These are phyloP conservation scores for Pollenia griseotomentosa DNA, from an alignment of 2,888 invertebrate species.

Conservation along the genomic window DNA sequence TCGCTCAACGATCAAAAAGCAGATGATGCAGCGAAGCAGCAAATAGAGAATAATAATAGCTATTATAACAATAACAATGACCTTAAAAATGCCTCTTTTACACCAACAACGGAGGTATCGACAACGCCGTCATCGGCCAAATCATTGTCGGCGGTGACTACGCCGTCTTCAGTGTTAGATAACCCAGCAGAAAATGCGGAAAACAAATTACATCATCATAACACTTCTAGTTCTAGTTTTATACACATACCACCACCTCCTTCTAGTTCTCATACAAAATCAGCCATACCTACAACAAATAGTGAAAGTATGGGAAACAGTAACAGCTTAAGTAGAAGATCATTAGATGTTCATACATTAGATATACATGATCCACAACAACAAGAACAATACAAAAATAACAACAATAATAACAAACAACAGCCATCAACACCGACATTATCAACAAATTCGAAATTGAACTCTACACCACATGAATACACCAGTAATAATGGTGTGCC, in stretches of 20 bases:
- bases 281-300: conserved; percentile 54
- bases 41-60: conserved; percentile 59
- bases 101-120: conserved; percentile 43
- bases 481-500: conserved; percentile 79
- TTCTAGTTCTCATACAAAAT: conserved; percentile 2
- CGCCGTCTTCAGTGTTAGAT: conserved; percentile 35
- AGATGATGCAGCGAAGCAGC: conserved; percentile 45
- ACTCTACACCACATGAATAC: conserved; percentile 77
- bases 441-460: conserved; percentile 68
- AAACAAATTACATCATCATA: conserved; percentile 22
- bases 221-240: conserved; percentile 63
- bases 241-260: conserved; percentile 51
- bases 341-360: conserved; percentile 78
- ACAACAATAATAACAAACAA: conserved; percentile 68
- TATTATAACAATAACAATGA: conserved; percentile 63
- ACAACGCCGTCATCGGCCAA: not conserved
- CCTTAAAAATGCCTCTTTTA: conserved; percentile 70
- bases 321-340: conserved; percentile 76
- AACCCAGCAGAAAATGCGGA: conserved; percentile 42
- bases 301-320: conserved; percentile 76
- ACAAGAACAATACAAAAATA: conserved; percentile 70
- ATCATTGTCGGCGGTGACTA: not conserved
- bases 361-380: conserved; percentile 69
- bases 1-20: conserved; percentile 64
- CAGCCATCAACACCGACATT: conserved; percentile 69